Conservation (phyloP, 2,113 vertebrate genomes). For the Vireo altiloquus region DNA sequence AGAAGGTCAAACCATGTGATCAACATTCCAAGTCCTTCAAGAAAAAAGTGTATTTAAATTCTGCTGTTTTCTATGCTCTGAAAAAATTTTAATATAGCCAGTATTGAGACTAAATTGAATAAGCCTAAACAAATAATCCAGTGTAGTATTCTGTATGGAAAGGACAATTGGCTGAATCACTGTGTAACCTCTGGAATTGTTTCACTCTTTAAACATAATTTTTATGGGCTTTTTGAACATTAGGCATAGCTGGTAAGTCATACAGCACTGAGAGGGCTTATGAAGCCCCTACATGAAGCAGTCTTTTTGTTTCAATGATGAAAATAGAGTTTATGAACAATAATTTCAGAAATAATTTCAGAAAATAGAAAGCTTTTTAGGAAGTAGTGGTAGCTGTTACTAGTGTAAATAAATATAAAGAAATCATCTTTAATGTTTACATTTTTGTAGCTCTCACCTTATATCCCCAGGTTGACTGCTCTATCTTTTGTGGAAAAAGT, state of each 20-base stretch:
- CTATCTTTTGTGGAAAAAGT: neutral
- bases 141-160: neutral
- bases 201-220: neutral
- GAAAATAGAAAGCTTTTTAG: neutral
- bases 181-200: neutral
- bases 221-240: neutral
- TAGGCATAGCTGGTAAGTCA: neutral
- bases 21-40: neutral
- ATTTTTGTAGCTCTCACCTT: neutral
- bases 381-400: neutral
- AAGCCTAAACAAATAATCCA: neutral
- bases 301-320: neutral
- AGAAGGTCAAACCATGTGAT: neutral
- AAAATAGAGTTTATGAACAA: neutral
- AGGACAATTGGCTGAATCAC: neutral
- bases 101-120: neutral
- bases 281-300: neutral
- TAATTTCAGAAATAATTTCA: neutral
- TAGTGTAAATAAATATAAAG: neutral
- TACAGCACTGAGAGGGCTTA: neutral
- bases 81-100: neutral
- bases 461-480: neutral
- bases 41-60: neutral
- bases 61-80: neutral
- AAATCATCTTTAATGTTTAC: neutral